A percentile compares a stretch with the other conserved stretches of the same genome.
phyloP scores from a whole-genome alignment of 2,888 invertebrate species.

The Pecten maximus region DNA sequence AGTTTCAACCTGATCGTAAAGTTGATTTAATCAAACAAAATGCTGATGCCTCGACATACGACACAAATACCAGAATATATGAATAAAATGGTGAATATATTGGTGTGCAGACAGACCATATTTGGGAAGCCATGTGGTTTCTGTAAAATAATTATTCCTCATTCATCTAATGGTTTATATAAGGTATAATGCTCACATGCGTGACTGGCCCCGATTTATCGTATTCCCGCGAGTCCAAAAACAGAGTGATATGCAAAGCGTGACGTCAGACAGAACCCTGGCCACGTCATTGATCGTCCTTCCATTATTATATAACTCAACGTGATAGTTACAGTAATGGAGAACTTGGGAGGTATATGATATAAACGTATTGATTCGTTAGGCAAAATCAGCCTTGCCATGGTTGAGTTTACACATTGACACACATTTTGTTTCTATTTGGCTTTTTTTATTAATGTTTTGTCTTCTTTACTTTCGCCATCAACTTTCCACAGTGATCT shows the following conservation, averaged over 20 bases:
- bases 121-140: background rate
- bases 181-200: background rate
- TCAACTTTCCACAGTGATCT: too few relatives aligned
- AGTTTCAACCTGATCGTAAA: too few relatives aligned
- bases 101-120: slow-evolving; percentile 3
- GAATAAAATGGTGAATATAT: background rate
- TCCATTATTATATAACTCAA: background rate
- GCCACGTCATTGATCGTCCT: background rate
- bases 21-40: too few relatives aligned
- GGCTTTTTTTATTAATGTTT: too few relatives aligned
- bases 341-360: background rate
- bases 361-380: background rate
- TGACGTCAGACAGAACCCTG: background rate
- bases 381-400: background rate
- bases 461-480: too few relatives aligned
- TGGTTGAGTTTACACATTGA: background rate
- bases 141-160: background rate
- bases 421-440: background rate
- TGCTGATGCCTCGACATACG: too few relatives aligned
- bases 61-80: too few relatives aligned
- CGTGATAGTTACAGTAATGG: background rate
- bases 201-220: background rate
- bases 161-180: background rate
- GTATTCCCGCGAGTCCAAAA: background rate
- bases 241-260: background rate